phyloP scores from a whole-genome alignment of 2,797 vertebrate species.

The Delichon dasypus region DNA sequence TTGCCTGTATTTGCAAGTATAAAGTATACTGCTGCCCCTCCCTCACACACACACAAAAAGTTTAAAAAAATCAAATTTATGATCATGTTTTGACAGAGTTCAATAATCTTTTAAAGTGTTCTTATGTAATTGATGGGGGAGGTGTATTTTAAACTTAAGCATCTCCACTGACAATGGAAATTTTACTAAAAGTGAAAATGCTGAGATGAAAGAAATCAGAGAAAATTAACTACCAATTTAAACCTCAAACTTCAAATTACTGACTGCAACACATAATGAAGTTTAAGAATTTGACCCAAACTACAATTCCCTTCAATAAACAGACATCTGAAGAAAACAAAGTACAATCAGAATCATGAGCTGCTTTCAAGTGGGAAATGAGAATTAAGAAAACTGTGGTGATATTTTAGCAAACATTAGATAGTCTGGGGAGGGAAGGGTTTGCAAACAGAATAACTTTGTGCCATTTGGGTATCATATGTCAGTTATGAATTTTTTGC shows the following conservation, averaged over 20 bases:
- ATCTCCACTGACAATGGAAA: neutral
- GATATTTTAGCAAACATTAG: neutral
- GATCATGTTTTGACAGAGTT: neutral
- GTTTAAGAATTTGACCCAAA: neutral
- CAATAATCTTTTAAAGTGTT: neutral
- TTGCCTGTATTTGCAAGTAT: neutral
- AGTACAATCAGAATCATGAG: neutral
- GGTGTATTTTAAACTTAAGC: neutral
- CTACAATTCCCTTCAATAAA: neutral
- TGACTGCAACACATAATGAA: neutral
- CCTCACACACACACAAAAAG: neutral
- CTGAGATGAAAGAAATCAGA: neutral
- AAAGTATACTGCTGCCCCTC: neutral
- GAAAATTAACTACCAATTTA: neutral
- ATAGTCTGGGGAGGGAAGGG: no score
- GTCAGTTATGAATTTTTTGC: neutral
- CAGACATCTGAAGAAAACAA: neutral
- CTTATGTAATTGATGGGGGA: rapidly evolving
- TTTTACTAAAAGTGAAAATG: neutral
- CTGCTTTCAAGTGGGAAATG: neutral
- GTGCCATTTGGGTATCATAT: neutral
- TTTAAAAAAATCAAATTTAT: neutral
- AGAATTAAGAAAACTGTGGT: neutral
- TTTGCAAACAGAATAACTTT: neutral
- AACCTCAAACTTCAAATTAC: neutral